phyloP scores from a whole-genome alignment of 2,113 vertebrate species.

The Cyrtonyx montezumae region DNA sequence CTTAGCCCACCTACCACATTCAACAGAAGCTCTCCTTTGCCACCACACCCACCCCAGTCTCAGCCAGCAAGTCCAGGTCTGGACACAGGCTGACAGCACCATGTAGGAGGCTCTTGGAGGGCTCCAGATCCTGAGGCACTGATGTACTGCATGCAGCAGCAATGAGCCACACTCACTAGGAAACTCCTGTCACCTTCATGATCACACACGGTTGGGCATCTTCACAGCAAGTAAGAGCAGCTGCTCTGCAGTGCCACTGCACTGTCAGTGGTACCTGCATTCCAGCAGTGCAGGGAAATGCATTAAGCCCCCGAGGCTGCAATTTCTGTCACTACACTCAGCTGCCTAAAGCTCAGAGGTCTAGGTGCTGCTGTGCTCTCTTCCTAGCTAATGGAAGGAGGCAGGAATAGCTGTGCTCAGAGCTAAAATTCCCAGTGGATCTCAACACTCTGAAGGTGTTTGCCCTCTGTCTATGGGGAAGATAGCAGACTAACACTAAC shows the following conservation, averaged over 20 bases:
- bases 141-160: not conserved
- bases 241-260: fast-evolving
- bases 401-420: slow-evolving; percentile 13
- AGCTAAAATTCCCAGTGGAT: not conserved
- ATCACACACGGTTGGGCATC: not conserved
- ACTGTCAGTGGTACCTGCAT: fast-evolving
- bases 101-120: not conserved
- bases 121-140: not conserved
- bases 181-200: fast-evolving
- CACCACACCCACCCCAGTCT: not conserved
- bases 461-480: not conserved
- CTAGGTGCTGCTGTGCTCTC: not conserved
- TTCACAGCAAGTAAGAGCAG: not conserved
- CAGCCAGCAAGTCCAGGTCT: not conserved
- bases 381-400: slow-evolving; percentile 34
- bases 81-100: fast-evolving
- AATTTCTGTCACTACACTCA: not conserved
- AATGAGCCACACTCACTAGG: not conserved
- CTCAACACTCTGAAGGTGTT: not conserved
- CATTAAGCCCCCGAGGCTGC: fast-evolving
- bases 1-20: fast-evolving
- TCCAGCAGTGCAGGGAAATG: too few relatives aligned
- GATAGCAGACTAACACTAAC: not conserved
- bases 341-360: not conserved
- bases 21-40: not conserved